Evolutionary conservation across 2,113 vertebrate species (phyloP), one percentile per base, ranked within the genome.

Genomic region (Apteryx mantelli): DNA sequence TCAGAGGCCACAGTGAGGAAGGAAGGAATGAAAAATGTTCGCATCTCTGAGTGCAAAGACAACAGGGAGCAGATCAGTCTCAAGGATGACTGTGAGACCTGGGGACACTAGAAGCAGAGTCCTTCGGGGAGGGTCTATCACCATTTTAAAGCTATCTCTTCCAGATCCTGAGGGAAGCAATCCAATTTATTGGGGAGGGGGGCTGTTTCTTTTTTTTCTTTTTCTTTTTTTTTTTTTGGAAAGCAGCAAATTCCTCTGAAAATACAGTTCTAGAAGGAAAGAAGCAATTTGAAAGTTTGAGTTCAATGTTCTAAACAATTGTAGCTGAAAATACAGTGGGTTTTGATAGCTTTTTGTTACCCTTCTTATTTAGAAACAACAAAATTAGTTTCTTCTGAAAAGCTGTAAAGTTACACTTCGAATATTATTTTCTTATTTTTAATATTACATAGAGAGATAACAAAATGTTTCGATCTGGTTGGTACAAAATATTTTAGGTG

Each of bases 281-380:
- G 8, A 46, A 34, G 28, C 24, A 2, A 40, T 52, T 20, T 50
- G 11, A 40, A 56, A 61, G 4, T 40, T 30, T 69, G 22, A 69
- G 6, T 42, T 79, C 8, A 21, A 20, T 0, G 0, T 90, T 70
- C 38, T 70, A 20, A 83, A 42, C 2, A 63, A 5, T 5, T 70
- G 34, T 17, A 70, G 9, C 5, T 60, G 8, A 64, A 90, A 93
- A 75, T 21, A 6, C 1, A 42, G 6, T 4, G 19, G 10, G 24
- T 52, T n/a, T n/a, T 13, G 2, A 9, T 83, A 52, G 4, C 2
- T 80, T 86, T 78, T 22, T 26, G 10, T 5, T 26, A n/a, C 4
- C 1, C 0, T 26, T 61, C 60, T 48, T 32, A 3, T 63, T 56
- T 55, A 5, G 21, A 34, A 48, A 65, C 20, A 1, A 28, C 53